A percentile compares a stretch with the other conserved stretches of the same genome.
phyloP scores from a whole-genome alignment of 2,113 vertebrate genomes.

The Callopanchax toddi region DNA sequence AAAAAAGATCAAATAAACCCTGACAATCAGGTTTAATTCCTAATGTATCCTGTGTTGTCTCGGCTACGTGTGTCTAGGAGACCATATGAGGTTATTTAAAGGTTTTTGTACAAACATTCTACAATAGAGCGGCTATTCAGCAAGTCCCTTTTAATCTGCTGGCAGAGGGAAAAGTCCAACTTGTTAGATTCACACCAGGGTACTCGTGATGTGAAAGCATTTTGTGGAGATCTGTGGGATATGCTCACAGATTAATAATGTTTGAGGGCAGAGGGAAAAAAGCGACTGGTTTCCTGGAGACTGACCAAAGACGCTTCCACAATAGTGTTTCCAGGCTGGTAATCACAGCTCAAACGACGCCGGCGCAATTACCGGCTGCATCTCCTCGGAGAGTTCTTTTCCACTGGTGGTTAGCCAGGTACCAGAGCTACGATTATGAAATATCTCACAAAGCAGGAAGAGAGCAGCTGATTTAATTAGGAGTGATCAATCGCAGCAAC shows the following conservation, averaged over 20 bases:
- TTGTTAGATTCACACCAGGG: constrained; percentile 46
- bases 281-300: constrained; percentile 40
- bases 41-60: constrained; percentile 33
- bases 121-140: not conserved
- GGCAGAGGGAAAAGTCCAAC: constrained; percentile 14
- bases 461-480: constrained; percentile 62
- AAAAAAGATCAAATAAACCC: constrained; percentile 27
- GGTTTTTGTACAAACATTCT: constrained; percentile 28
- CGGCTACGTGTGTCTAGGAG: constrained; percentile 21
- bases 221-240: constrained; percentile 41
- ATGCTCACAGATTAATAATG: constrained; percentile 41
- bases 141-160: constrained; percentile 36
- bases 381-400: constrained; percentile 38
- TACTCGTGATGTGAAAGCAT: constrained; percentile 35
- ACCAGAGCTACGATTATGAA: constrained; percentile 50
- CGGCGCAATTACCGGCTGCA: constrained; percentile 54
- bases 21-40: constrained; percentile 60
- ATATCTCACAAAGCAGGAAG: constrained; percentile 30
- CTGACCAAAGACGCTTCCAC: constrained; percentile 49
- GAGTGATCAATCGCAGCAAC: constrained; percentile 39
- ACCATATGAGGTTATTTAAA: constrained; percentile 6
- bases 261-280: constrained; percentile 22
- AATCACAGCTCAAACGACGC: constrained; percentile 48
- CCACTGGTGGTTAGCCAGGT: constrained; percentile 43
- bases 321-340: constrained; percentile 49